A percentile compares a stretch with the other conserved stretches of the same genome.
Conservation (phyloP, 2,113 vertebrate species). For the Prolemur simus region DNA sequence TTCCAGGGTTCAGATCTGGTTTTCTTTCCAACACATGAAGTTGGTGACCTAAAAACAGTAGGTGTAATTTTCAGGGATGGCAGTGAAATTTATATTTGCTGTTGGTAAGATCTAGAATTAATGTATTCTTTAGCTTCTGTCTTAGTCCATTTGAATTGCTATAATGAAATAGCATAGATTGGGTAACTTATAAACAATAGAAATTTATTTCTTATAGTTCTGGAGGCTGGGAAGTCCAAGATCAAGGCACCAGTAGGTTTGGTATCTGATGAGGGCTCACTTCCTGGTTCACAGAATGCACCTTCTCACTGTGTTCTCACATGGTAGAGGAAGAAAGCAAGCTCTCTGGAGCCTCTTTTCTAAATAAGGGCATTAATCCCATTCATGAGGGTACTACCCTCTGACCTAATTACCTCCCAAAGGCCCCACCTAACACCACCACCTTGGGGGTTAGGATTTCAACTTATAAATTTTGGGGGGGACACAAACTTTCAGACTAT, state of each 20-base stretch:
- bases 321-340: not conserved
- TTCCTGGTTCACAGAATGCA: not conserved
- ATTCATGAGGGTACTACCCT: not conserved
- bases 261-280: rapidly evolving
- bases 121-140: not conserved
- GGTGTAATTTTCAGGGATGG: not conserved
- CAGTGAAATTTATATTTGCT: not conserved
- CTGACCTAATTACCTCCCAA: not conserved
- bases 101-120: not conserved
- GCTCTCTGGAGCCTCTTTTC: not conserved
- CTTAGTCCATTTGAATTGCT: not conserved
- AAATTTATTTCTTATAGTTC: not conserved
- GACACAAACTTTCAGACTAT: not conserved
- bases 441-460: not conserved
- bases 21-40: not conserved
- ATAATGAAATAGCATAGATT: not conserved
- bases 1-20: not conserved
- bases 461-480: not conserved
- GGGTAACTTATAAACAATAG: not conserved
- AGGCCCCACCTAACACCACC: not conserved
- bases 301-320: not conserved
- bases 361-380: too few species aligned
- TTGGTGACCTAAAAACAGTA: not conserved
- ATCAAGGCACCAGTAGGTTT: not conserved
- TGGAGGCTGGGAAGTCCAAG: not conserved